Evolutionary conservation across 2,888 invertebrate species (phyloP).

Genomic region (Darwinula stevensoni): DNA sequence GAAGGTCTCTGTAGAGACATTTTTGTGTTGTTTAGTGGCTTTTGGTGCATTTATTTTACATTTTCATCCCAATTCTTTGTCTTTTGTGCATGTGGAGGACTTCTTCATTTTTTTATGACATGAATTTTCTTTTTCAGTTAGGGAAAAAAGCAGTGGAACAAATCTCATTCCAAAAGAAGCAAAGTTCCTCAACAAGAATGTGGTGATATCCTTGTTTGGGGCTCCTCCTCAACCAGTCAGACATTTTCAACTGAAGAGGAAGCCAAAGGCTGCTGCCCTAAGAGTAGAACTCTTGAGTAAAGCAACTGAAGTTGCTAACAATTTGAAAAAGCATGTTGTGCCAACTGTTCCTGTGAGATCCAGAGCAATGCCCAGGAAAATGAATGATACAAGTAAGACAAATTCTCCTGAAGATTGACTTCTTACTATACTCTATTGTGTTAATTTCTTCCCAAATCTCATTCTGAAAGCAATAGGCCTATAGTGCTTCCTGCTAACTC

Average conservation of each 20-base stretch:
- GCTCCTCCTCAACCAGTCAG: slow-evolving; percentile 34
- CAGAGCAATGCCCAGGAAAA: slow-evolving; percentile 68
- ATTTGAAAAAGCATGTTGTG: slow-evolving; percentile 56
- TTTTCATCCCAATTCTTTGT: too few relatives aligned
- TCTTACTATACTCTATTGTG: too few relatives aligned
- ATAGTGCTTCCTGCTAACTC: too few relatives aligned
- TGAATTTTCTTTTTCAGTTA: neutral
- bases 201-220: slow-evolving; percentile 51
- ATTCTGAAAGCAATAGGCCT: too few relatives aligned
- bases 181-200: slow-evolving; percentile 78
- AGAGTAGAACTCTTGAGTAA: slow-evolving; percentile 69
- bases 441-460: too few relatives aligned
- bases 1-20: too few relatives aligned
- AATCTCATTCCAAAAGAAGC: slow-evolving; percentile 70
- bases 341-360: slow-evolving; percentile 66
- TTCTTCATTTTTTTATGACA: neutral
- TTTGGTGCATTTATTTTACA: too few relatives aligned
- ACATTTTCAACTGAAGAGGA: slow-evolving; percentile 72
- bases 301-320: slow-evolving; percentile 52
- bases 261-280: slow-evolving; percentile 74
- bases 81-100: too few relatives aligned
- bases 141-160: neutral
- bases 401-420: slow-evolving; percentile 4
- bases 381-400: slow-evolving; percentile 68
- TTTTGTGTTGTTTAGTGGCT: too few relatives aligned